These are phyloP conservation scores for Setipinna tenuifilis DNA, from an alignment of 2,797 vertebrate species.

Conservation along the genomic window DNA sequence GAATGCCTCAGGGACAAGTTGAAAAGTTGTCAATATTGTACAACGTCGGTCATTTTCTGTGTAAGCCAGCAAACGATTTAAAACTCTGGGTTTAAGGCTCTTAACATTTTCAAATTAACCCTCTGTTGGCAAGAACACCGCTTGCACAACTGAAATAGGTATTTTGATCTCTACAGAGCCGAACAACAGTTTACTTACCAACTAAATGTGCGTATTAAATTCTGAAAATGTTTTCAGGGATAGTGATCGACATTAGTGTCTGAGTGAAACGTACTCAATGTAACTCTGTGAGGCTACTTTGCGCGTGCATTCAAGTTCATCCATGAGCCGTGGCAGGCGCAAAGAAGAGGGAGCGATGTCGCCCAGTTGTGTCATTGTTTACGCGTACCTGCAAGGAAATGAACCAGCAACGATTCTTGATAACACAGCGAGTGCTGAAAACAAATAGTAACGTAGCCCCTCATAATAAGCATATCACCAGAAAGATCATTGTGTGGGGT, in stretches of 20 bases:
- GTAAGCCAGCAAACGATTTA: background rate
- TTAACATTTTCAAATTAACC: background rate
- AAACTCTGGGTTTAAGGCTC: background rate
- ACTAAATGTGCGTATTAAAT: background rate
- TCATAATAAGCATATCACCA: background rate
- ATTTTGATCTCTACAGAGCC: background rate
- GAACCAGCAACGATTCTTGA: background rate
- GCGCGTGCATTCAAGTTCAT: slow-evolving; percentile 14
- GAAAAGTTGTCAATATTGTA: background rate
- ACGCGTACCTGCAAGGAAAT: background rate
- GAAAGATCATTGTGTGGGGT: background rate
- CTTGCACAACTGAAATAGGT: background rate
- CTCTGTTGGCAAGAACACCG: background rate
- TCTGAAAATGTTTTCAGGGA: background rate
- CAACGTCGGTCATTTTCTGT: background rate
- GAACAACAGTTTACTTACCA: background rate
- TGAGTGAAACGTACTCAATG: background rate
- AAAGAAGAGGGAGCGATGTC: slow-evolving; percentile 1
- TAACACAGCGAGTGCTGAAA: background rate
- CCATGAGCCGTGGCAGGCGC: slow-evolving; percentile 3
- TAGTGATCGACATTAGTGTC: background rate
- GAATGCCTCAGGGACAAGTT: background rate
- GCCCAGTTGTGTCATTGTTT: slow-evolving; percentile 14
- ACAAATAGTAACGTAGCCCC: background rate
- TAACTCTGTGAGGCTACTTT: background rate